Percentiles rank a stretch among this genome's conserved stretches.
Evolutionary conservation across 1,140 invertebrate species (phyloP).

Genomic region (Lethrus apterus): DNA sequence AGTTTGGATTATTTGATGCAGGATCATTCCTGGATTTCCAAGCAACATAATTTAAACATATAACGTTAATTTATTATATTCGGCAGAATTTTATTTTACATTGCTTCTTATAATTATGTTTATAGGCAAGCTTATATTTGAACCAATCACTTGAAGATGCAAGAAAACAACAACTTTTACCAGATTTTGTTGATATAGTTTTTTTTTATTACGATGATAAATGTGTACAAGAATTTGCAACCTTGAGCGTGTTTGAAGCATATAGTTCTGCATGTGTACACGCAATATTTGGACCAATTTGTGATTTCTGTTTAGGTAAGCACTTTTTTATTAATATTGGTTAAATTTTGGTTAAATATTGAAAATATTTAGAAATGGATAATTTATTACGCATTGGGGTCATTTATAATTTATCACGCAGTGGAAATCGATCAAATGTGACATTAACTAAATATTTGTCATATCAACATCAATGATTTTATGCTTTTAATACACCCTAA

Average conservation of each 20-base stretch:
- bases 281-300: conserved; percentile 65
- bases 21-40: background rate
- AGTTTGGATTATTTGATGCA: conserved; percentile 16
- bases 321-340: background rate
- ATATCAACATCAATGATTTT: too few species aligned
- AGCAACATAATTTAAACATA: background rate
- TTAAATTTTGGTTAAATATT: too few species aligned
- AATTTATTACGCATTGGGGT: background rate
- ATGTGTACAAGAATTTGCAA: conserved; percentile 61
- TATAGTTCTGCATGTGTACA: conserved; percentile 59
- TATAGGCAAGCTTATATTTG: conserved; percentile 16
- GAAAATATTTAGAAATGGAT: background rate
- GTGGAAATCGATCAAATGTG: too few species aligned
- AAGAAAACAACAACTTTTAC: conserved; percentile 10
- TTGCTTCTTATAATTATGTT: background rate
- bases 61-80: background rate
- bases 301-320: conserved; percentile 66
- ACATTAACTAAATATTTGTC: too few species aligned
- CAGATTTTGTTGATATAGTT: conserved; percentile 19
- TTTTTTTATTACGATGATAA: conserved; percentile 47
- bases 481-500: too few species aligned
- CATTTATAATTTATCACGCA: background rate
- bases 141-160: conserved; percentile 15
- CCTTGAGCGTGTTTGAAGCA: conserved; percentile 59
- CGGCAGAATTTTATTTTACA: background rate